Evolutionary conservation across 2,888 invertebrate genomes (phyloP).

Genomic region (Trichogramma dendrolimi): DNA sequence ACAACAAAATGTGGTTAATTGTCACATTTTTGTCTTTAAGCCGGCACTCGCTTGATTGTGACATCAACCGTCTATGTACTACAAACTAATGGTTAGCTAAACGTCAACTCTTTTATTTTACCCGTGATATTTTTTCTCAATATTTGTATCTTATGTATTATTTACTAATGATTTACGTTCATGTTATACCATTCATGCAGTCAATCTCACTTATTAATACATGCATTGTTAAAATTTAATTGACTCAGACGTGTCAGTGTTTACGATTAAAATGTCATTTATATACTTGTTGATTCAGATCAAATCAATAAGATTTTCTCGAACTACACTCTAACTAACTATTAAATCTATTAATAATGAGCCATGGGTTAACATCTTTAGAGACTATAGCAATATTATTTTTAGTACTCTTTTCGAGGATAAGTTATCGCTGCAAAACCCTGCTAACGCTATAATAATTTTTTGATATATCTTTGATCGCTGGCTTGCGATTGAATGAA

Average conservation of each 20-base stretch:
- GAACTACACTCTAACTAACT: constrained; percentile 3
- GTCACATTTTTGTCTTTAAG: constrained; percentile 29
- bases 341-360: constrained; percentile 18
- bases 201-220: constrained; percentile 29
- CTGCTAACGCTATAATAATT: constrained; percentile 13
- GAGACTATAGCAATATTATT: constrained; percentile 24
- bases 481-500: neutral
- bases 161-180: constrained; percentile 22
- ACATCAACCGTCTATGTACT: constrained; percentile 15
- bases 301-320: constrained; percentile 28
- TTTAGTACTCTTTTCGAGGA: constrained; percentile 23
- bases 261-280: constrained; percentile 24
- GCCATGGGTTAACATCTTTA: constrained; percentile 25
- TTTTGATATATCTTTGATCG: neutral
- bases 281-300: constrained; percentile 22
- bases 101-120: constrained; percentile 21
- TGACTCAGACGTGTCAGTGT: constrained; percentile 44
- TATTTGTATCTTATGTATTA: too few species aligned
- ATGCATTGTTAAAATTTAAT: constrained; percentile 49
- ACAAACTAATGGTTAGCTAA: constrained; percentile 27
- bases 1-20: constrained; percentile 34
- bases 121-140: too few species aligned
- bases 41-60: constrained; percentile 49
- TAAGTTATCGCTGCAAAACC: constrained; percentile 13
- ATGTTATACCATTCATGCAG: constrained; percentile 21